Conservation (phyloP, 2,797 vertebrate genomes). For the Prionace glauca region DNA sequence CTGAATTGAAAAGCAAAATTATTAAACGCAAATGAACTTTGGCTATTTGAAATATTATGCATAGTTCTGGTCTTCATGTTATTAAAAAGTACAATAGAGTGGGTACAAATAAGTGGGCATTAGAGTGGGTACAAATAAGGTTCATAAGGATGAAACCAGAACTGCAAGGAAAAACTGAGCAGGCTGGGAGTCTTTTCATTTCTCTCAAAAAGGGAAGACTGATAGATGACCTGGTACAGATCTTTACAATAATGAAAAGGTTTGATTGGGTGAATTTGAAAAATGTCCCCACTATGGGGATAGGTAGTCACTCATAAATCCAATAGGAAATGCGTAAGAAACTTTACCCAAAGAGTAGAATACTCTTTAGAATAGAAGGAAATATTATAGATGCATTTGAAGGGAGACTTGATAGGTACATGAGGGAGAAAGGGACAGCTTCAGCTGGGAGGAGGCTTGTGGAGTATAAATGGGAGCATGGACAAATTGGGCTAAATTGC, state of each 20-base stretch:
- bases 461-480: neutral
- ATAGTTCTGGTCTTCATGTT: no score
- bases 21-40: no score
- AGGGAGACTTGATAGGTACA: neutral
- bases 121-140: no score
- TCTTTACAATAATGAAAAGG: neutral
- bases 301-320: neutral
- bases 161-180: no score
- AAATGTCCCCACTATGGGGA: neutral
- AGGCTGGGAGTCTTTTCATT: neutral
- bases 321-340: neutral
- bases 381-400: neutral
- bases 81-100: no score
- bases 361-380: no score
- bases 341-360: neutral
- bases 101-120: no score
- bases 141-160: no score
- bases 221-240: neutral
- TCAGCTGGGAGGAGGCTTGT: neutral
- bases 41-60: no score
- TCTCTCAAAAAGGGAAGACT: neutral
- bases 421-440: neutral
- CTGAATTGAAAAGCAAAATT: no score
- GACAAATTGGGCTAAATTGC: neutral
- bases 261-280: neutral